phyloP scores from a whole-genome alignment of 2,113 vertebrate genomes.

The Xenus cinereus region DNA sequence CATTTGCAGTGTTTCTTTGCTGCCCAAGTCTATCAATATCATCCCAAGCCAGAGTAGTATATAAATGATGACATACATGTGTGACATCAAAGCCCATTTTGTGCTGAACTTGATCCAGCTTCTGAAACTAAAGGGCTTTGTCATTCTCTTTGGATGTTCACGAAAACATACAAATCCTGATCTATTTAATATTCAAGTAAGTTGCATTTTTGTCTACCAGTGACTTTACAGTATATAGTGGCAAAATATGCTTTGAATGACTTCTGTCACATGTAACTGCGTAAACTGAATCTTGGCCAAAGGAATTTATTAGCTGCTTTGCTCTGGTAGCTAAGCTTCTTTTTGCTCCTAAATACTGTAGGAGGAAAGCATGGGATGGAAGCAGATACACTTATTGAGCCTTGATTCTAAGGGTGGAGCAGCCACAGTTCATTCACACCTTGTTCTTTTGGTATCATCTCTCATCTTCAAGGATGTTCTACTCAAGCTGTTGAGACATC shows the following conservation, averaged over 20 bases:
- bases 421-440: constrained; percentile 10
- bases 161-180: background rate
- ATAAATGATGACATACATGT: background rate
- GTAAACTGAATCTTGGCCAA: background rate
- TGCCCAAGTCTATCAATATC: background rate
- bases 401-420: constrained; percentile 1
- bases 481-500: constrained; percentile 5
- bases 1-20: constrained; percentile 9
- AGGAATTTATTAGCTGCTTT: background rate
- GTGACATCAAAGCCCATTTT: background rate
- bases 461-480: constrained; percentile 8
- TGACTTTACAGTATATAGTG: background rate
- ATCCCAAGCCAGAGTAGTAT: background rate
- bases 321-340: background rate
- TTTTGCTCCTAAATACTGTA: background rate
- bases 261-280: background rate
- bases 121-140: background rate
- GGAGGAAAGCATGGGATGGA: background rate
- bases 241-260: constrained; percentile 3
- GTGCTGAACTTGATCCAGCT: constrained; percentile 8
- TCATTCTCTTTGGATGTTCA: background rate
- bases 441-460: constrained; percentile 31
- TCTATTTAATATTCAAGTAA: background rate
- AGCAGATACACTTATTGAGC: background rate
- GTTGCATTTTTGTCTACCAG: background rate